Evolutionary conservation across 2,888 invertebrate species (phyloP), one percentile per base, ranked within the genome.

Genomic region (Mesochorus sp.): DNA sequence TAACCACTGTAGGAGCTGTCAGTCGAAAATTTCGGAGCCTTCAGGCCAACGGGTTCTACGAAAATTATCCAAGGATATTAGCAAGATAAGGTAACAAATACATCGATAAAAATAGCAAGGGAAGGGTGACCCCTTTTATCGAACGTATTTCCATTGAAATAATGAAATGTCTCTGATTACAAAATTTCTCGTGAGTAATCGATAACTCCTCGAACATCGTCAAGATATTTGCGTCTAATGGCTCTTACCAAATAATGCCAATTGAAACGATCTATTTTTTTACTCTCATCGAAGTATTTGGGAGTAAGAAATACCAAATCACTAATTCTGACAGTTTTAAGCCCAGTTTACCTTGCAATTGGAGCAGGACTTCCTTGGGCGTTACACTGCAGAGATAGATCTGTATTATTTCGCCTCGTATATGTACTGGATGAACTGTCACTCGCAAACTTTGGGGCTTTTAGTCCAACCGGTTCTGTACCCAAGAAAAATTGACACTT

Each of bases 311-410:
- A n/a, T n/a, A n/a, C n/a, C n/a, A n/a, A n/a, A n/a, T n/a, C n/a
- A n/a, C n/a, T n/a, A n/a, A n/a, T n/a, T n/a, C n/a, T n/a, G n/a
- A n/a, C n/a, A n/a, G n/a, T n/a, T n/a, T n/a, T n/a, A n/a, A n/a
- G n/a, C n/a, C 17, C 24, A 31, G 44, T 80, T 93, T 94, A 95
- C 95, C 94, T 95, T 93, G 94, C 95, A 87, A 92, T 91, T 74
- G 95, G 95, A 88, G 94, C 92, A 84, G 95, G 95, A 91, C 93
- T 94, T 84, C 94, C 94, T 92, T 95, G 95, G 71, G 95, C 95
- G 88, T 94, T 94, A 90, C 95, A 95, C 86, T 94, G 92, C 89
- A 95, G 91, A 82, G 93, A 93, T 87, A 94, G 93, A 88, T 91
- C 73, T 67, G 83, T 79, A 3, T 78, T 81, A 44, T 75, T 78